These are phyloP conservation scores for Lomographa bimaculata DNA, from an alignment of 2,888 invertebrate species.

Conservation along the genomic window DNA sequence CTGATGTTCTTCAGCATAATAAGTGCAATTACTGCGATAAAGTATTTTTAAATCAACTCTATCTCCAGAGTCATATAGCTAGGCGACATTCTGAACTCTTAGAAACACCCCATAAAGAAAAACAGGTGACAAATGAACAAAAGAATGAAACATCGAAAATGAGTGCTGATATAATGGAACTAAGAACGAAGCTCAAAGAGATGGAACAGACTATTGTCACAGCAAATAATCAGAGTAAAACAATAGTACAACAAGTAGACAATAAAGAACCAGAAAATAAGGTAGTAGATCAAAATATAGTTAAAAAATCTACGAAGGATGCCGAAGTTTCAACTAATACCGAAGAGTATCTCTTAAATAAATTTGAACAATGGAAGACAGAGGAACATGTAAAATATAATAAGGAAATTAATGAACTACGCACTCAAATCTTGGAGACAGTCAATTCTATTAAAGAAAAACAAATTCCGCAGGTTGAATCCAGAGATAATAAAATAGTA, in stretches of 20 bases:
- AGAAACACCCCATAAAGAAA: conserved; percentile 61
- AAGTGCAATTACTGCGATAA: conserved; percentile 87
- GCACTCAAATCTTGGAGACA: conserved; percentile 66
- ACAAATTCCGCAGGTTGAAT: conserved; percentile 36
- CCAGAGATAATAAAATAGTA: conserved; percentile 56
- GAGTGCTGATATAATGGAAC: conserved; percentile 65
- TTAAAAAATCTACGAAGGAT: conserved; percentile 53
- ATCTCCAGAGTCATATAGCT: conserved; percentile 84
- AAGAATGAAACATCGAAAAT: conserved; percentile 85
- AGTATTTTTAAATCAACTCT: conserved; percentile 86
- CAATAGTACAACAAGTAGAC: conserved; percentile 22
- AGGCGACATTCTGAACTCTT: conserved; percentile 78
- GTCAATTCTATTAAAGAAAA: conserved; percentile 61
- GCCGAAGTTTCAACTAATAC: conserved; percentile 59
- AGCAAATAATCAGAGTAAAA: conserved; percentile 35
- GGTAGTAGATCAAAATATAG: conserved; percentile 13
- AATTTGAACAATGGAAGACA: conserved; percentile 79
- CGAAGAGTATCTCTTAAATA: conserved; percentile 60
- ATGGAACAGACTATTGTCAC: conserved; percentile 60
- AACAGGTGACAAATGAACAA: conserved; percentile 30
- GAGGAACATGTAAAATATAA: conserved; percentile 80
- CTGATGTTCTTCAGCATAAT: conserved; percentile 66
- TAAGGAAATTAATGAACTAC: conserved; percentile 72
- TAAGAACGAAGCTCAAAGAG: conserved; percentile 75
- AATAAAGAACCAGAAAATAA: conserved; percentile 7